phyloP scores from a whole-genome alignment of 1,140 invertebrate species.

The Plectus sambesii region DNA sequence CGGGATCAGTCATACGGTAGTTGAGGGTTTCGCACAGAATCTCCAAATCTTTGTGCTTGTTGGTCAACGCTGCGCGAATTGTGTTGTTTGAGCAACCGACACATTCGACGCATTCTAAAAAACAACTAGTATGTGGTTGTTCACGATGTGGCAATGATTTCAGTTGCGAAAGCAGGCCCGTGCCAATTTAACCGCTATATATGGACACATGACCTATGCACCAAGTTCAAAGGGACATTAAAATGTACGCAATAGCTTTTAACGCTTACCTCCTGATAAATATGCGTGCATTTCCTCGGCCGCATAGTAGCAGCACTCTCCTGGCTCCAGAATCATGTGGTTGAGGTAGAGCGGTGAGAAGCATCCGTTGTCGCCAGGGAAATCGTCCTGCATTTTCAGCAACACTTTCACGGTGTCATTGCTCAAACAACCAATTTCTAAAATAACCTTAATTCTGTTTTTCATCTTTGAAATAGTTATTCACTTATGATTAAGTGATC shows the following conservation, averaged over 20 bases:
- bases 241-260: neutral
- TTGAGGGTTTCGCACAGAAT: conserved; percentile 71
- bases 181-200: no score
- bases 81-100: conserved; percentile 99
- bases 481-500: no score
- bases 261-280: conserved; percentile 66
- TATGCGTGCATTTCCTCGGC: conserved; percentile 93
- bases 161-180: no score
- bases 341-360: conserved; percentile 88
- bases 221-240: no score
- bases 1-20: conserved; percentile 56
- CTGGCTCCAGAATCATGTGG: conserved; percentile 68
- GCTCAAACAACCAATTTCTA: conserved; percentile 29
- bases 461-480: no score
- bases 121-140: no score
- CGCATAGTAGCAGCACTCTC: conserved; percentile 80
- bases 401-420: conserved; percentile 52
- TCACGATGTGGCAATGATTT: no score
- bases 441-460: no score
- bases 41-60: conserved; percentile 81
- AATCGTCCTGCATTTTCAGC: conserved; percentile 60
- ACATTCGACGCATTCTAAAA: conserved; percentile 87
- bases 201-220: no score
- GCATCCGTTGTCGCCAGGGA: conserved; percentile 83
- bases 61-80: conserved; percentile 83